These are phyloP conservation scores for Ciconia stormi DNA, from an alignment of 2,113 vertebrate species.

Conservation along the genomic window DNA sequence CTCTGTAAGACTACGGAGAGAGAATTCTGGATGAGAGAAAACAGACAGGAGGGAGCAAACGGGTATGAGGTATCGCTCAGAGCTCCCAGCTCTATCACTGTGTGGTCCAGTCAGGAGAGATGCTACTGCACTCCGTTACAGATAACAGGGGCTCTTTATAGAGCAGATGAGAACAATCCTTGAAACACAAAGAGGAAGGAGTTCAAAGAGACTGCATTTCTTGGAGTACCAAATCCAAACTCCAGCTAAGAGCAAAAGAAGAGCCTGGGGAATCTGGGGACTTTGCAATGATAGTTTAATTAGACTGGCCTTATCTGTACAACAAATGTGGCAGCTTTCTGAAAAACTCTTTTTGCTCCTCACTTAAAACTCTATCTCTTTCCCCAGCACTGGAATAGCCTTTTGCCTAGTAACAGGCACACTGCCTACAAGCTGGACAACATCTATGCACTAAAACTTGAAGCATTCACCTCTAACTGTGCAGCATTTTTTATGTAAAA, in stretches of 20 bases:
- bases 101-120: constrained; percentile 34
- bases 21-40: constrained; percentile 1
- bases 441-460: neutral
- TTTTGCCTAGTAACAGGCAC: neutral
- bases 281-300: constrained; percentile 56
- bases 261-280: constrained; percentile 22
- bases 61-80: neutral
- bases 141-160: constrained; percentile 42
- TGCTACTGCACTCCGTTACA: neutral
- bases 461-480: neutral
- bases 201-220: constrained; percentile 42
- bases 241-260: constrained; percentile 64
- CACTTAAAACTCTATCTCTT: neutral
- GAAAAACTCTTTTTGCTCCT: constrained; percentile 37
- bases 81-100: neutral
- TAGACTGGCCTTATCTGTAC: constrained; percentile 50
- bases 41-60: neutral
- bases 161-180: constrained; percentile 41
- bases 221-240: constrained; percentile 21
- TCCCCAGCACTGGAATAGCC: neutral
- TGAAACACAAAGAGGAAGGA: constrained; percentile 37
- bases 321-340: constrained; percentile 24
- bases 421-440: neutral
- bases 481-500: neutral
- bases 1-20: neutral